Base-by-base conservation (phyloP, 2,113 vertebrate species). In the Aptenodytes forsteri region DNA sequence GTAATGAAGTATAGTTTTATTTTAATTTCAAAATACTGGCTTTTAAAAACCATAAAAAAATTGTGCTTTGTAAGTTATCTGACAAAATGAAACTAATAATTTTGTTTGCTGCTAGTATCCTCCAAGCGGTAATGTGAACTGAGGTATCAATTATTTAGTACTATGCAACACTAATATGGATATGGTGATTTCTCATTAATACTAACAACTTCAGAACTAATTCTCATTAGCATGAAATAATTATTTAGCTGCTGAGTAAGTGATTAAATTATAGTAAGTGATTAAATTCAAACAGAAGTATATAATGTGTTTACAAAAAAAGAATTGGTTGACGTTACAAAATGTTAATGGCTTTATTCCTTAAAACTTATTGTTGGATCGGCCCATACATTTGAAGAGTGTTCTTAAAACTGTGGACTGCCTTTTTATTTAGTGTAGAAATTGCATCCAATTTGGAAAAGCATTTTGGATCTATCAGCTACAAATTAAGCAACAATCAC, bases 251-350 rank as follows among this genome's bases (percentile, higher is more conserved):
- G 72, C 83, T 98, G 97, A 97, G 90, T 76, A 97, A 98, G 93
- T 98, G 93, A 98, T 97, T 97, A 97, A 97, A 98, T 96, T 95
- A n/a, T 97, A 97, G 90, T 76, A 97, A 98, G 93, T 98, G 93
- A 98, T 97, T 97, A 97, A 97, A 98, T 96, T 95, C 79, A 95
- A 94, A 96, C 66, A 96, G 75, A 95, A 70, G 59, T 97, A 81
- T 96, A 47, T 95, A 97, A 97, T 97, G 77, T 96, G 50, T 94
- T 98, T 84, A 92, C 71, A 89, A 97, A 95, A 91, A 93, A 54
- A 75, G 25, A 96, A 83, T 82, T 87, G 89, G 88, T 95, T 96
- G 95, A 84, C 54, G 61, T 98, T 96, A 88, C 62, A 61, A 97
- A 96, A 96, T 94, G 72, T 93, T 96, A 97, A 95, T 97, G 92